Base-by-base conservation (phyloP, 2,888 invertebrate species). In the Vandiemenella viatica region DNA sequence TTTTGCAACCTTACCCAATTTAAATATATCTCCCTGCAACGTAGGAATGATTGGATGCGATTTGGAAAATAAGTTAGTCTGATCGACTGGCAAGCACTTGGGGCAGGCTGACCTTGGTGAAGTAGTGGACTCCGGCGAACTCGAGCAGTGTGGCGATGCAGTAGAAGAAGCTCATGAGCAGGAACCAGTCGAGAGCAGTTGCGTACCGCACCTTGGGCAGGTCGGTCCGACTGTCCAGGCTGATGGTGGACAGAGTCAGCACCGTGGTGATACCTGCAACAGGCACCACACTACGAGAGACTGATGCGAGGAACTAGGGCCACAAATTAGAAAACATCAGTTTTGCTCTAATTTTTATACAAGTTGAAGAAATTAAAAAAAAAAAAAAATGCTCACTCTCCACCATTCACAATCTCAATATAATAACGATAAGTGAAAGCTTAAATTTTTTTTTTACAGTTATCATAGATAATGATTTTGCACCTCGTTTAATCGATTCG, bases 61-160 rank as follows among this genome's bases (percentile, higher is more conserved):
- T n/a, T n/a, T n/a, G n/a, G n/a, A n/a, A n/a, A n/a, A n/a, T n/a
- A n/a, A n/a, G n/a, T n/a, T n/a, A n/a, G n/a, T n/a, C n/a, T n/a
- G n/a, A n/a, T n/a, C n/a, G n/a, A n/a, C n/a, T n/a, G n/a, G n/a
- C n/a, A n/a, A n/a, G n/a, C n/a, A n/a, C n/a, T n/a, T n/a, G n/a
- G n/a, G n/a, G n/a, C n/a, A n/a, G 4, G 38, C 45, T 50, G 61
- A 84, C 84, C 75, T 90, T 90, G 0, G 93, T 93, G 62, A 91
- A 91, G 65, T 91, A 93, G 68, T 95, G 95, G 1, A 95, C 95
- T 0, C 89, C 88, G n/a, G 93, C 92, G 60, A 93, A 95, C 65
- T 95, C 91, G 17, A 95, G 68, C 2, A 95, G 72, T 0, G 92
- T 91, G 0, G 91, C 90, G 59, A 93, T 89, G 65, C 91, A 89